Base-by-base conservation (phyloP, 1,140 invertebrate genomes). In the Psix sp. region DNA sequence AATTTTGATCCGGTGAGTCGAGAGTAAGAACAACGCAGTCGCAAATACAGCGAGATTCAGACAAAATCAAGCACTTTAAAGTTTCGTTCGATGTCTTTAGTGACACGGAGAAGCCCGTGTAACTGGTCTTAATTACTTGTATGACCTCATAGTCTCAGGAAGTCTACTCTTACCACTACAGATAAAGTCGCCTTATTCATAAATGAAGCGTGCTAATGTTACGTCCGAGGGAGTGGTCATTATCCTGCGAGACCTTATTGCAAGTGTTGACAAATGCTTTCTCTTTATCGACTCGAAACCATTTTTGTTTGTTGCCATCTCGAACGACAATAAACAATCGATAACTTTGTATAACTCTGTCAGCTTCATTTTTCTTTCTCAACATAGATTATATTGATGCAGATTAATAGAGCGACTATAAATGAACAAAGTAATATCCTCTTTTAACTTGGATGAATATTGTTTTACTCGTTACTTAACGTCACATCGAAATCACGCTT, bases 81-180 rank as follows among this genome's bases (percentile, higher is more conserved):
- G n/a, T n/a, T n/a, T n/a, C n/a, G n/a, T 52, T 46, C 43, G 68
- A 40, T 72, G 76, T 74, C 38, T 54, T 77, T 60, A 46, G 63
- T 68, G 78, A 67, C 51, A 74, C 63, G 78, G 51, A 77, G 78
- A 82, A 81, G 79, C 74, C 75, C 70, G 74, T 78, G 77, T 80
- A 86, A 85, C 82, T 83, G 79, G 75, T 82, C 84, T 86, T 87
- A 87, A 87, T 87, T 85, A 86, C 80, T 80, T 76, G 72, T 78
- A 86, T 87, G 86, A 86, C 82, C 82, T 87, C 84, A 85, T 86
- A 81, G 70, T 75, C 78, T 82, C 77, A 78, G 73, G 77, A 79
- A 80, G 77, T 82, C 79, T 84, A 80, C 82, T 80, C 76, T 83
- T 80, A 82, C 80, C 51, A 80, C 67, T 68, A 78, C 78, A 67